A percentile compares a stretch with the other conserved stretches of the same genome.
Conservation (phyloP, 2,113 vertebrate genomes). For the Microcebus ravelobensis region DNA sequence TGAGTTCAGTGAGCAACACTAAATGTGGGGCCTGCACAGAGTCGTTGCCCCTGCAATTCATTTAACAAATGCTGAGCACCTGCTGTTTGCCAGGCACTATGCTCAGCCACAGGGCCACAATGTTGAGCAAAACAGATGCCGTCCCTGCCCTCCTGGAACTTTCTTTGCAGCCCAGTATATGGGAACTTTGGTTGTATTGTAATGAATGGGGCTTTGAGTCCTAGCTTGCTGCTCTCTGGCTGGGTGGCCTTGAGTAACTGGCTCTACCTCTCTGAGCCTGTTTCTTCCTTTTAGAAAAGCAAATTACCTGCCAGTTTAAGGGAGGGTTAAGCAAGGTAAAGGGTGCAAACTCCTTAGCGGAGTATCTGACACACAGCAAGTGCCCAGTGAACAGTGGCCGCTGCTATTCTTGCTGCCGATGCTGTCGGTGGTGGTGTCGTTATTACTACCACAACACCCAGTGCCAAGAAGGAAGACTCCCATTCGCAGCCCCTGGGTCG, state of each 20-base stretch:
- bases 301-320: neutral
- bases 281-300: neutral
- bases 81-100: neutral
- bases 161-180: neutral
- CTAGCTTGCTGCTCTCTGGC: neutral
- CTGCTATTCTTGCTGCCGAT: neutral
- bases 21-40: neutral
- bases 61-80: neutral
- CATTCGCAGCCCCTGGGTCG: neutral
- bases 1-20: neutral
- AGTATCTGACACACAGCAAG: neutral
- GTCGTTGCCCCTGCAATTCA: fast-evolving
- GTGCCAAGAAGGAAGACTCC: neutral
- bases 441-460: neutral
- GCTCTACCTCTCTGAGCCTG: neutral
- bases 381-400: neutral
- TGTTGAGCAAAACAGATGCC: neutral
- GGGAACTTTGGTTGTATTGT: neutral
- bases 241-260: neutral
- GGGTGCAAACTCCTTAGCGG: neutral
- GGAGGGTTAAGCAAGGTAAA: neutral
- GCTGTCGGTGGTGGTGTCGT: too few relatives aligned
- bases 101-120: neutral
- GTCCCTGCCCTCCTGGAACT: neutral
- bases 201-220: neutral